A percentile compares a stretch with the other conserved stretches of the same genome.
These are phyloP conservation scores for Crotalus tigris DNA, from an alignment of 2,113 vertebrate genomes.

Conservation along the genomic window DNA sequence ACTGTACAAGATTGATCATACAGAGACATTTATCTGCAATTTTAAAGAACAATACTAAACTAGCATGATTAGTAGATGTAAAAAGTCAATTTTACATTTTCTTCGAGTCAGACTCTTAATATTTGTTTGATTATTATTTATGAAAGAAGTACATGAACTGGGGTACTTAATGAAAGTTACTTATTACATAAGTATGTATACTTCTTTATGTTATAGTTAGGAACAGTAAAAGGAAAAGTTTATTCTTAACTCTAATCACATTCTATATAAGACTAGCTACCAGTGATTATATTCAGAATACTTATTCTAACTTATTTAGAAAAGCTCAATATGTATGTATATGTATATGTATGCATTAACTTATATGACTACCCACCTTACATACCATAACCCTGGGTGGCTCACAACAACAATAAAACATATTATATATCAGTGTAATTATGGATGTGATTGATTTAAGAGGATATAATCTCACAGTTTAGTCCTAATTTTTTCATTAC, in stretches of 20 bases:
- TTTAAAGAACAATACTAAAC: neutral
- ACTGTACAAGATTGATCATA: constrained; percentile 9
- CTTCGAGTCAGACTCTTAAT: neutral
- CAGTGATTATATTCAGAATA: neutral
- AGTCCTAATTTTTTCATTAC: too few relatives aligned
- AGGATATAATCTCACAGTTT: neutral
- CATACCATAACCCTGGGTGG: neutral
- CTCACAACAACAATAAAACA: neutral
- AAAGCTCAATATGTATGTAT: neutral
- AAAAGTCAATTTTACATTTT: neutral
- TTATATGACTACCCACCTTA: neutral
- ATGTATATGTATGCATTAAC: neutral
- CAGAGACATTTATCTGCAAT: constrained; percentile 22
- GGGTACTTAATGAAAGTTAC: neutral
- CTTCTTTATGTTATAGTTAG: neutral
- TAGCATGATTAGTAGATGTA: neutral
- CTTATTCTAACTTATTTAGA: neutral
- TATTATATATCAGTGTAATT: neutral
- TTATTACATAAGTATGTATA: neutral
- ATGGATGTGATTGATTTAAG: neutral
- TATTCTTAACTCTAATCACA: neutral
- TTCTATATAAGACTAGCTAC: neutral
- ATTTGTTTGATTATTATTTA: neutral
- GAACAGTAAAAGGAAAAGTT: neutral
- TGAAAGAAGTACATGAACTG: neutral